Base-by-base conservation (phyloP, 2,888 invertebrate species). In the Argyresthia albistria region DNA sequence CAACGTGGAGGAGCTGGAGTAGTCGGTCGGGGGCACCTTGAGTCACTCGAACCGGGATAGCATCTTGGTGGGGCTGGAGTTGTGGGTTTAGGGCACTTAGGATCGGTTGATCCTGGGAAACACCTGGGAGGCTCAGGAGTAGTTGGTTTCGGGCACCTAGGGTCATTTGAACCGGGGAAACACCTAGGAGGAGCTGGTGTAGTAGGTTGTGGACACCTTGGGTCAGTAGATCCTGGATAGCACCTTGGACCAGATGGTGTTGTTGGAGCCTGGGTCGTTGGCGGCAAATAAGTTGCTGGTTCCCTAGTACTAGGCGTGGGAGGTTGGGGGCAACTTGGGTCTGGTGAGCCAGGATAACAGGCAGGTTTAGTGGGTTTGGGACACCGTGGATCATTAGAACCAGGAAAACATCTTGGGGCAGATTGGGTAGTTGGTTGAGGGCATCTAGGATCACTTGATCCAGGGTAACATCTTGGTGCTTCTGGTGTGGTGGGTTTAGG, bases 271-370 rank as follows among this genome's bases (percentile, higher is more conserved):
- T 61, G 54, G 35, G 60, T 46, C 63, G 70, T 35, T 53, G 67
- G 58, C 35, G 72, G 62, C 43, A 65, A 56, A 47, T 69, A 64
- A 4, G 64, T 67, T 0, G 65, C 66, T n/a, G 67, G 67, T 43
- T 60, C 63, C 10, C 64, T 56, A 16, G 68, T 69, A 0, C 70
- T 64, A 0, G 69, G 66, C 11, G 61, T 58, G 4, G 72, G 54
- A 35, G 69, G 65, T 59, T 69, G 69, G 1, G 78, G 78, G 43
- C 80, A 80, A 3, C 66, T 62, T 0, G 76, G 74, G 59, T 84
- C 66, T 7, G 65, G 59, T 4, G 75, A 70, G 0, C 77, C 79
- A 0, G 76, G 69, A 52, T 62, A 60, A 50, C 65, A 62, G 8
- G 16, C 43, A 42, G 54, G 56, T 53, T 52, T 53, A 54, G 72